Base-by-base conservation (phyloP, 2,797 vertebrate genomes). In the Thamnophis elegans region DNA sequence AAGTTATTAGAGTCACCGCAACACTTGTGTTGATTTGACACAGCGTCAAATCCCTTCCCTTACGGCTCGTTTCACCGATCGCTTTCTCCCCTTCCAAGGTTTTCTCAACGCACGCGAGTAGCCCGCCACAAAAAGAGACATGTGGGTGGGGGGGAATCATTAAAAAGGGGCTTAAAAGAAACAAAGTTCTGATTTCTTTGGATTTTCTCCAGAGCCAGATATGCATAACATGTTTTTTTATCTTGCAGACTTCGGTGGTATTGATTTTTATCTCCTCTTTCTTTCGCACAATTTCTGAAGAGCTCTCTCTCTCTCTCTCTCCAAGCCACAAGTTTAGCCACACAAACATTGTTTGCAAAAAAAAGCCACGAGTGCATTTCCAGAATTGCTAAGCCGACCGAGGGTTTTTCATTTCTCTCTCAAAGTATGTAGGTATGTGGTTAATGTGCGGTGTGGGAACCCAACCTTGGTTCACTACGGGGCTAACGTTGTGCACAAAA, bases 331-430 rank as follows among this genome's bases (percentile, higher is more conserved):
- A 13, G 62, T 28, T 6, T 5, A 32, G n/a, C 62, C n/a, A 32
- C 32, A 42, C 65, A 32, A 32, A 42, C 1, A 1, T 4, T 20
- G 42, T 42, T 18, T 36, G 42, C 42, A 36, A 18, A 58, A 58
- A 0, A 58, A 7, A 22, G 25, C 59, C 8, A 16, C 1, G 28
- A 28, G 1, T n/a, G 65, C 68, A 42, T 42, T 5, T 42, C 73
- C 32, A 11, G 3, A 78, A 11, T 4, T 42, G 32, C 18, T 42
- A 20, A 4, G 18, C 3, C 36, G 36, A 22, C 0, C 4, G 9
- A 11, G 3, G 36, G 18, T 42, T 32, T n/a, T 2, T n/a, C n/a
- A 5, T n/a, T 5, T 1, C 9, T 9, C 1, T 4, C 26, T 14
- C 62, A 32, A n/a, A n/a, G 1, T 65, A 60, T 26, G 28, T 32